Evolutionary conservation across 2,888 invertebrate species (phyloP), one percentile per base, ranked within the genome.

Genomic region (Teleogryllus oceanicus): DNA sequence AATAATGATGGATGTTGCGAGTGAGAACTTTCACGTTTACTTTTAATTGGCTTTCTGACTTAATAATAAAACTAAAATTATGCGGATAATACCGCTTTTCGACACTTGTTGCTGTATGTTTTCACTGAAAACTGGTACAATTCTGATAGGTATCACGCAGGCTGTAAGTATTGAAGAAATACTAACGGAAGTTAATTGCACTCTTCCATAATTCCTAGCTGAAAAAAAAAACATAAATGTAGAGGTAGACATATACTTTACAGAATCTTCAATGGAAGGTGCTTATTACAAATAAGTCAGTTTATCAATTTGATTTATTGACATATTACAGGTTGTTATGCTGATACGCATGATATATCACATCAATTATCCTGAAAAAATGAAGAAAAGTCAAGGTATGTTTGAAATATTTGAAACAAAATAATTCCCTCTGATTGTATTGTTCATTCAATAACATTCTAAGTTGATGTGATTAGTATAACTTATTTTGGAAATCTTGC

Each of bases 1-100:
- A 37, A 37, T 37, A 37, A 37, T 37, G 37, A 37, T 37, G 37
- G 37, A 37, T 8, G 37, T 37, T 37, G 37, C 37, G 37, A 37
- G 37, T 37, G 37, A 37, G 37, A 37, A 37, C 37, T 37, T 37
- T 5, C 37, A 37, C 5, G 37, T 37, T 8, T 37, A 37, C 37
- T 37, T 37, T 37, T 37, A 37, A 37, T 37, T 37, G 37, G 37
- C 37, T 37, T 37, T 37, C 37, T 37, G 37, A 37, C 37, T 37
- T 37, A 37, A 37, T 62, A 62, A 62, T 18, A 62, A 62, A 62
- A 62, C n/a, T 13, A 18, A n/a, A 62, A 62, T 13, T 62, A 62
- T 62, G 62, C 62, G 62, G n/a, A 62, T 62, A 62, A 62, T 62
- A 62, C 62, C 62, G 13, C 62, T 62, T 62, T 62, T 62, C n/a